Evolutionary conservation across 2,797 vertebrate genomes (phyloP).

Genomic region (Chaenodraco wilsoni): DNA sequence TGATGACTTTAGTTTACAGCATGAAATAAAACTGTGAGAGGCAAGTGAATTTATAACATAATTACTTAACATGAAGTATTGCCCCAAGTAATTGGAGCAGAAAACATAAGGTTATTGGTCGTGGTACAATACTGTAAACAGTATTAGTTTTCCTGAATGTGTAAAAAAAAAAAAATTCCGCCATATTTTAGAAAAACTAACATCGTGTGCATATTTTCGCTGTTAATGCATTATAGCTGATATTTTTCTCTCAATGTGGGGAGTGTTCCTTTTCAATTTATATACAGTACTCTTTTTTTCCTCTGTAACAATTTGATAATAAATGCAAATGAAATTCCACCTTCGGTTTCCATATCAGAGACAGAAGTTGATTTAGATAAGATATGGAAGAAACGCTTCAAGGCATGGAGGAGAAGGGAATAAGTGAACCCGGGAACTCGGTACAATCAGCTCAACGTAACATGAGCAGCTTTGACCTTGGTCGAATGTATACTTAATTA

Average conservation of each 20-base stretch:
- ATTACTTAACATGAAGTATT: constrained; percentile 41
- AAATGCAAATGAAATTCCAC: constrained; percentile 66
- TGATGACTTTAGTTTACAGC: constrained; percentile 48
- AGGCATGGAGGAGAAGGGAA: constrained; percentile 32
- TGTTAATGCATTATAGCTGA: constrained; percentile 37
- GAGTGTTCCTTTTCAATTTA: constrained; percentile 37
- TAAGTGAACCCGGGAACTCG: constrained; percentile 31
- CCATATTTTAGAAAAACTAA: constrained; percentile 39
- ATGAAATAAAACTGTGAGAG: constrained; percentile 49
- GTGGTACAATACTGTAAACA: constrained; percentile 42
- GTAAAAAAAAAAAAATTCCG: constrained; percentile 52
- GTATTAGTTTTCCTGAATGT: constrained; percentile 56
- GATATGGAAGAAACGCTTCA: constrained; percentile 35
- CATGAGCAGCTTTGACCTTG: constrained; percentile 38
- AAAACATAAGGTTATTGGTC: constrained; percentile 51
- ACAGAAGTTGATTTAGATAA: constrained; percentile 62
- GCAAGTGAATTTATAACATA: constrained; percentile 41
- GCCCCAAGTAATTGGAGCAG: constrained; percentile 37
- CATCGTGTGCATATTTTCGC: constrained; percentile 14
- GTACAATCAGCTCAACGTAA: constrained; percentile 18
- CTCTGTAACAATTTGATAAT: constrained; percentile 45
- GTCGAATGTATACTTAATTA: constrained; percentile 16
- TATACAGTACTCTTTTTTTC: no score
- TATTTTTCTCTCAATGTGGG: constrained; percentile 21
- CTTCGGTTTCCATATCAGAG: constrained; percentile 53